Evolutionary conservation across 2,113 vertebrate genomes (phyloP).

Genomic region (Oncorhynchus mykiss): DNA sequence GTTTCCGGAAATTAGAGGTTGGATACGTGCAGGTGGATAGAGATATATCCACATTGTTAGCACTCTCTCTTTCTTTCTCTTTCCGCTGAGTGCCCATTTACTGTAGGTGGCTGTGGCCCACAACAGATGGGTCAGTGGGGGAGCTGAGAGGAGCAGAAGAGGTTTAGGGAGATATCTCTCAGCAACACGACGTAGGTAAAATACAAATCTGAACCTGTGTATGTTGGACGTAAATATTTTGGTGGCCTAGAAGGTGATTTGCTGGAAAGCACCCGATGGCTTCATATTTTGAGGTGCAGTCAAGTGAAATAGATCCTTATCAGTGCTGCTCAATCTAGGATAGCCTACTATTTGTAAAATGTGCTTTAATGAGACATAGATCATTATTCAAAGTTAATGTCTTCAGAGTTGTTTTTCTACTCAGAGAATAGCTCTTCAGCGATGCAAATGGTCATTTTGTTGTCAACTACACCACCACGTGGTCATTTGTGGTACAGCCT

Average conservation of each 20-base stretch:
- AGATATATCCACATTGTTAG: neutral
- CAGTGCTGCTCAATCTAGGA: too few species aligned
- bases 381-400: neutral
- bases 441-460: constrained; percentile 5
- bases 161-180: constrained; percentile 65
- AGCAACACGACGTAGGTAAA: constrained; percentile 53
- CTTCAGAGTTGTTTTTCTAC: too few species aligned
- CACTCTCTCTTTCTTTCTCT: constrained; percentile 3
- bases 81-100: neutral
- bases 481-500: constrained; percentile 30
- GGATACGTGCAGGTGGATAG: neutral
- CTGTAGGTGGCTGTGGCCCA: constrained; percentile 19
- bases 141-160: constrained; percentile 50
- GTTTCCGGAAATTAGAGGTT: too few species aligned
- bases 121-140: constrained; percentile 64
- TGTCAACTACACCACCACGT: constrained; percentile 48
- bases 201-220: constrained; percentile 49
- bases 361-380: neutral
- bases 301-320: too few species aligned
- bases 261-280: constrained; percentile 30
- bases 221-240: constrained; percentile 68
- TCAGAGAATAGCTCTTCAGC: neutral
- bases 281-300: constrained; percentile 16
- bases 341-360: neutral
- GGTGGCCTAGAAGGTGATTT: constrained; percentile 18